phyloP scores from a whole-genome alignment of 2,888 invertebrate genomes.

The Drosophila demipolita region DNA sequence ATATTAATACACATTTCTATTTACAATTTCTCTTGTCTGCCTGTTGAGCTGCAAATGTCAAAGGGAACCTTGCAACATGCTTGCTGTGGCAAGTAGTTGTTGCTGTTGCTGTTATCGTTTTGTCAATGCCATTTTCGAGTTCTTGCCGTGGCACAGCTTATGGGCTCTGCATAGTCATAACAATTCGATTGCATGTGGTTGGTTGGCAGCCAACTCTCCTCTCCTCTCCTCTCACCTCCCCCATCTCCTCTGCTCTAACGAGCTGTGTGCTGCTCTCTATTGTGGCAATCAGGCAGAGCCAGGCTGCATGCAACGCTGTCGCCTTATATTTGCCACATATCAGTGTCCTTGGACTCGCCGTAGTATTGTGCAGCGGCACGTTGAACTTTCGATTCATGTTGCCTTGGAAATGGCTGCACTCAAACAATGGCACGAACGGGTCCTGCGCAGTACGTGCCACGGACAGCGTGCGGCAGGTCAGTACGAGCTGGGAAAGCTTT shows the following conservation, averaged over 20 bases:
- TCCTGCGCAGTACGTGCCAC: slow-evolving; percentile 64
- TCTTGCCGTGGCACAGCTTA: slow-evolving; percentile 48
- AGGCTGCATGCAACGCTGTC: slow-evolving; percentile 39
- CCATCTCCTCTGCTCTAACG: background rate
- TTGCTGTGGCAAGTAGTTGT: background rate
- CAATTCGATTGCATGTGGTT: slow-evolving; percentile 39
- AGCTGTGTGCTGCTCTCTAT: background rate
- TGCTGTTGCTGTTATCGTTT: background rate
- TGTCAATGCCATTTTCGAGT: slow-evolving; percentile 6
- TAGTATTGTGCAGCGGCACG: slow-evolving; percentile 63
- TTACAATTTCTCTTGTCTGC: background rate
- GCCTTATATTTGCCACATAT: slow-evolving; percentile 38
- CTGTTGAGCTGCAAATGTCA: slow-evolving; percentile 3
- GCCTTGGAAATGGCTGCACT: slow-evolving; percentile 70
- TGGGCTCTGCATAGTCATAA: slow-evolving; percentile 43
- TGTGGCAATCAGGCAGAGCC: slow-evolving; percentile 4
- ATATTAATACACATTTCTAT: background rate
- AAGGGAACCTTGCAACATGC: slow-evolving; percentile 1
- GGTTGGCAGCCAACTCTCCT: background rate
- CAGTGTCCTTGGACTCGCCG: slow-evolving; percentile 78
- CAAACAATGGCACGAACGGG: slow-evolving; percentile 15
- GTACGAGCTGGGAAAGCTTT: slow-evolving; percentile 44
- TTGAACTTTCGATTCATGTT: slow-evolving; percentile 74
- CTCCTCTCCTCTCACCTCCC: background rate
- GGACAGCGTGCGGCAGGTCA: slow-evolving; percentile 70